Conservation (phyloP, 2,797 vertebrate species). For the Aselliscus stoliczkanus region DNA sequence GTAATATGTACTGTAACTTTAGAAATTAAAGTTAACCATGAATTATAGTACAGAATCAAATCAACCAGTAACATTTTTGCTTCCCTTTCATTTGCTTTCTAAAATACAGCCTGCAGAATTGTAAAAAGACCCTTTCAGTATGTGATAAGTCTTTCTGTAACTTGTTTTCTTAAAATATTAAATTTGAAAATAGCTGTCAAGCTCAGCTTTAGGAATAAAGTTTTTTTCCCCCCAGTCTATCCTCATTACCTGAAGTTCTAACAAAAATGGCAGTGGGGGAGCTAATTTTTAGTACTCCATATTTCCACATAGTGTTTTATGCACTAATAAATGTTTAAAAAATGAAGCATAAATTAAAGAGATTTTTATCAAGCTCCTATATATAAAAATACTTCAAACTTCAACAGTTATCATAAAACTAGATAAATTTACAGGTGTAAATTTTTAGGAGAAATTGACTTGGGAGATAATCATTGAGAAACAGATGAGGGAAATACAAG, state of each 20-base stretch:
- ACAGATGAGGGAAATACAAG: neutral
- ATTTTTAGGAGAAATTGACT: neutral
- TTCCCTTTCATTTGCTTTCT: neutral
- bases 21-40: neutral
- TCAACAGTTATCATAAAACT: neutral
- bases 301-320: neutral
- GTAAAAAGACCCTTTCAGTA: neutral
- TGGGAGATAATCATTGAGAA: neutral
- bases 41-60: constrained; percentile 35
- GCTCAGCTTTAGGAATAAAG: neutral
- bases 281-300: neutral
- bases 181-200: constrained; percentile 42
- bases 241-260: neutral
- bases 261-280: neutral
- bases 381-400: neutral
- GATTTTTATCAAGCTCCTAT: neutral
- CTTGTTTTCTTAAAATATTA: constrained; percentile 17
- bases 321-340: neutral
- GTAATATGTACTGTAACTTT: neutral
- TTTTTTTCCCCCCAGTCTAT: neutral
- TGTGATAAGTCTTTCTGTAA: neutral
- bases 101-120: neutral
- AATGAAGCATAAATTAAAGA: neutral
- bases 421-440: neutral
- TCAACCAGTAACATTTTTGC: neutral